These are phyloP conservation scores for Tachysurus vachellii DNA, from an alignment of 2,113 vertebrate genomes.

Conservation along the genomic window DNA sequence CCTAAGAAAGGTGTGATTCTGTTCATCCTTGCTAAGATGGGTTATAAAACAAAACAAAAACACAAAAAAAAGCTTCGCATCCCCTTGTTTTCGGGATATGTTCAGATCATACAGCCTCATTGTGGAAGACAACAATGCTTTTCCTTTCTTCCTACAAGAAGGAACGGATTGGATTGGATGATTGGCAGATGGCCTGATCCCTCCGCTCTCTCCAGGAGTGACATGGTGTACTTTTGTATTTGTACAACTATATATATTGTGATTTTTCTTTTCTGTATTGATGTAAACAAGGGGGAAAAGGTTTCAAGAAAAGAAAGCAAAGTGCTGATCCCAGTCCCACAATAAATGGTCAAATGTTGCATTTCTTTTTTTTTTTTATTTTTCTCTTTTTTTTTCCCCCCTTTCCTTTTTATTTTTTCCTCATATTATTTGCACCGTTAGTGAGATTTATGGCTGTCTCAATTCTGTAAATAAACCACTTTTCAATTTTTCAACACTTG, in stretches of 20 bases:
- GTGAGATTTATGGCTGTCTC: not conserved
- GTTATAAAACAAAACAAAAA: not conserved
- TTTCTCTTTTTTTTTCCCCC: not conserved
- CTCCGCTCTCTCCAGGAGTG: slow-evolving; percentile 62
- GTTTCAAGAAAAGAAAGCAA: slow-evolving; percentile 66
- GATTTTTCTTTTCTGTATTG: slow-evolving; percentile 75
- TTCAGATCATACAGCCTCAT: not conserved
- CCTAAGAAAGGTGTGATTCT: not conserved
- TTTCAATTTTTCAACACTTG: not conserved
- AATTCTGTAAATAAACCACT: slow-evolving; percentile 31
- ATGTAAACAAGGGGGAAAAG: slow-evolving; percentile 71
- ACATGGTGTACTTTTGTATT: slow-evolving; percentile 77
- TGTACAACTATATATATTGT: slow-evolving; percentile 84
- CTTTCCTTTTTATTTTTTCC: not conserved
- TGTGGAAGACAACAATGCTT: not conserved
- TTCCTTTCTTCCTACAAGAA: not conserved
- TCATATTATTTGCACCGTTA: slow-evolving; percentile 11
- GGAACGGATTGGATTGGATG: not conserved
- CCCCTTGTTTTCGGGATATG: not conserved
- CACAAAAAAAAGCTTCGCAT: not conserved
- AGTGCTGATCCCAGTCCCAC: slow-evolving; percentile 39
- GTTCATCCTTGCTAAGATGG: slow-evolving; percentile 1
- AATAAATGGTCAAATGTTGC: slow-evolving; percentile 50
- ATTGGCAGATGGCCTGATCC: not conserved
- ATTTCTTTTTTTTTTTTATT: slow-evolving; percentile 8